phyloP scores from a whole-genome alignment of 2,113 vertebrate species.

The Pedionomus torquatus region DNA sequence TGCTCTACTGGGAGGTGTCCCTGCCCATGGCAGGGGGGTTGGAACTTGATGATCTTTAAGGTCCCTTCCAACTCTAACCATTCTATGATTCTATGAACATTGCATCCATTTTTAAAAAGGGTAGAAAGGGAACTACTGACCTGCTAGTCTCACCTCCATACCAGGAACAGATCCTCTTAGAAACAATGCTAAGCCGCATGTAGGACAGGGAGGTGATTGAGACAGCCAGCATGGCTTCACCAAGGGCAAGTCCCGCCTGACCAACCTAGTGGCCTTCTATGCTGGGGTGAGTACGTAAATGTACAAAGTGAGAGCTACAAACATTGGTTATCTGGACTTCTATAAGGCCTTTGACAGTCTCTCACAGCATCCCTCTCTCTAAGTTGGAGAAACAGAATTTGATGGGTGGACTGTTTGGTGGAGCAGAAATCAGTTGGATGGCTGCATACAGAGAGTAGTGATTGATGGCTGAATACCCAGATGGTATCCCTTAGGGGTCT shows the following conservation, averaged over 20 bases:
- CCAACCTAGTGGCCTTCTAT: neutral
- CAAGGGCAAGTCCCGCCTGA: neutral
- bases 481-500: neutral
- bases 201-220: neutral
- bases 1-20: too few species aligned
- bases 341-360: neutral
- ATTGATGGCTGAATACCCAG: neutral
- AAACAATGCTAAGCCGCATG: neutral
- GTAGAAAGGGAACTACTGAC: neutral
- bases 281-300: neutral
- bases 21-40: too few species aligned
- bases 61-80: too few species aligned
- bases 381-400: neutral
- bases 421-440: neutral
- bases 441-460: neutral
- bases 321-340: neutral
- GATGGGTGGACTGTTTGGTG: neutral
- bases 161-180: neutral
- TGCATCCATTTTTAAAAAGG: neutral
- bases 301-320: neutral
- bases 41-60: too few species aligned
- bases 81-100: too few species aligned
- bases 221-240: neutral
- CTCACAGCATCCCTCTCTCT: neutral
- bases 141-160: neutral